Base-by-base conservation (phyloP, 2,113 vertebrate genomes). In the Ophiodon elongatus region DNA sequence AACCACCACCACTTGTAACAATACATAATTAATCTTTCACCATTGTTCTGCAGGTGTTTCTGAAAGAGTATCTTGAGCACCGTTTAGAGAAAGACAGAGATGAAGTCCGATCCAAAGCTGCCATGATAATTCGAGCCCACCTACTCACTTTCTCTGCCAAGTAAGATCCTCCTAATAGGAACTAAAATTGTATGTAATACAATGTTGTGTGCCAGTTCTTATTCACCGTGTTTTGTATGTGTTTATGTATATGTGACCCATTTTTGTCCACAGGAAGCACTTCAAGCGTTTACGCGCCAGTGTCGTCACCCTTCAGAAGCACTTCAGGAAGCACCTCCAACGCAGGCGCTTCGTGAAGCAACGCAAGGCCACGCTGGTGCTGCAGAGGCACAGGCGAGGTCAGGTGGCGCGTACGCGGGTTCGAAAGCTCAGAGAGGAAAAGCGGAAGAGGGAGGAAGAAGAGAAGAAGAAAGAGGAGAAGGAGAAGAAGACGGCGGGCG, bases 11-110 rank as follows among this genome's bases (percentile, higher is more conserved):
- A 33, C 59, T 10, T 25, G 43, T 8, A 52, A 52, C 23, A 37
- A 37, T 17, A 9, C 57, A 11, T 45, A 10, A 11, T 39, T 41
- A 23, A 33, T 37, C 3, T 0, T 45, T 74, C 25, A 23, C 10
- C 11, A 87, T 80, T 87, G 72, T 73, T 84, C 87, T 84, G 85
- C 92, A 98, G 97, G 97, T 98, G 88, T 98, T 98, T 85, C 95
- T 98, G 95, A 98, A 97, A 91, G 97, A 98, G 88, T 94, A 93
- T 85, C 93, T 98, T 89, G 97, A 98, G 92, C 97, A 98, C 87
- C 95, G 91, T 86, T 94, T 98, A 90, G 97, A 98, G 94, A 98
- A 97, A 93, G 95, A 96, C 90, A 93, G 97, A 79, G 97, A 97
- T 88, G 96, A 96, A 91, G 93, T 96, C 82, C 94, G 97, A 77